Base-by-base conservation (phyloP, 2,888 invertebrate species). In the Pseudococcus jackbeardsleyi region DNA sequence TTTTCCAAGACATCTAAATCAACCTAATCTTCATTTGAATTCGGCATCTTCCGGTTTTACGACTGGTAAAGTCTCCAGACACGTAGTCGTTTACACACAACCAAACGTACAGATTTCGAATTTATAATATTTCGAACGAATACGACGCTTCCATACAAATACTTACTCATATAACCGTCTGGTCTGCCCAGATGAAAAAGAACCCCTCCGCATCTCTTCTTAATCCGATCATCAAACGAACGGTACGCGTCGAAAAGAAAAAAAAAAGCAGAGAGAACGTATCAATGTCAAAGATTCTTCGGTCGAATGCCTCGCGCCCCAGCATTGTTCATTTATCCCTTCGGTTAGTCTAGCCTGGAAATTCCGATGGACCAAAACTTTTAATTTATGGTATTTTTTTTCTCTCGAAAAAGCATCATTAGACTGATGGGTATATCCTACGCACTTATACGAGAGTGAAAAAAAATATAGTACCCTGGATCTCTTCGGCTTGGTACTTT, bases 41-140 rank as follows among this genome's bases (percentile, higher is more conserved):
- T 72, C 33, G 68, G 68, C 26, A 4, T 72, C 68, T 72, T 72
- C 68, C 68, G 68, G 68, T 72, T 72, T 33, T 72, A 72, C 33
- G 26, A 26, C 12, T 9, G 68, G 26, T 33, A 72, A 59, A 59
- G 59, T 59, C 68, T 72, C 33, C 68, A 33, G 68, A 26, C 68
- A 33, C 26, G 26, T 33, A 33, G 26, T 12, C 68, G 12, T 33
- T 12, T 33, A 72, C n/a, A 2, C 11, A 64, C 0, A 19, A 12
- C 33, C 33, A 33, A 7, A 72, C 9, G 9, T 59, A 50, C 50
- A 59, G 59, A 59, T 59, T 59, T 59, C 19, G 19, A 59, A 59
- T 59, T 59, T 59, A 54, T 54, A 54, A 59, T 59, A 17, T n/a
- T 59, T 59, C n/a, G 19, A 19, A 19, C 5, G 19, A 19, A 59